A percentile compares a stretch with the other conserved stretches of the same genome.
Conservation (phyloP, 2,113 vertebrate species). For the Chloroceryle aenea region DNA sequence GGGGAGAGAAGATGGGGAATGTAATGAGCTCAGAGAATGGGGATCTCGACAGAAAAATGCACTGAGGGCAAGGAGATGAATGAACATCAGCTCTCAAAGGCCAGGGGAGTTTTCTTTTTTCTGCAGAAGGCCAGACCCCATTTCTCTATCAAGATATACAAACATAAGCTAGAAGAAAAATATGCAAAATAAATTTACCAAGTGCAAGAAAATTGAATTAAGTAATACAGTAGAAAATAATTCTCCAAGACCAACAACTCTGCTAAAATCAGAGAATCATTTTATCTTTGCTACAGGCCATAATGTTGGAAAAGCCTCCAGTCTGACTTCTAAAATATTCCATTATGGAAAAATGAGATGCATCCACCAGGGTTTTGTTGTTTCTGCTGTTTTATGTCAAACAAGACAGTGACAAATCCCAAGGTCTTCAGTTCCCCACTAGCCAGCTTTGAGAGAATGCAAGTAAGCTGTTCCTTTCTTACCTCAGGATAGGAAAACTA, state of each 20-base stretch:
- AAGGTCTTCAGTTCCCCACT: neutral
- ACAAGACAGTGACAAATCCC: neutral
- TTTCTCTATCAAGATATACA: neutral
- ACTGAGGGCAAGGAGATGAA: slow-evolving; percentile 34
- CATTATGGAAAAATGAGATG: neutral
- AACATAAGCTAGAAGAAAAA: neutral
- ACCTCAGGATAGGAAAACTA: neutral
- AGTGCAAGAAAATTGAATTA: neutral
- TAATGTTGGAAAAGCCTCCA: neutral
- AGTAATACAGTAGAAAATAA: neutral
- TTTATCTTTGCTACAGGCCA: neutral
- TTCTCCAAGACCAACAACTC: neutral
- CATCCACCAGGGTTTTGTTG: neutral
- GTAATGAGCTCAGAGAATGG: slow-evolving; percentile 18
- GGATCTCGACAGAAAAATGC: slow-evolving; percentile 24
- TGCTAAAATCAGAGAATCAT: neutral
- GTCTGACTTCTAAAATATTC: neutral
- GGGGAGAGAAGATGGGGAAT: slow-evolving; percentile 14
- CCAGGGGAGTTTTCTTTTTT: neutral
- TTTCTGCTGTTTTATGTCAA: neutral
- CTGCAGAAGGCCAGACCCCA: neutral
- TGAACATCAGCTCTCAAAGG: neutral
- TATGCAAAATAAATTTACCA: neutral
- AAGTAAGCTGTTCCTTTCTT: neutral
- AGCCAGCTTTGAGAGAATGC: neutral